These are phyloP conservation scores for Peromyscus maniculatus DNA, from an alignment of 2,113 vertebrate genomes.

Conservation along the genomic window DNA sequence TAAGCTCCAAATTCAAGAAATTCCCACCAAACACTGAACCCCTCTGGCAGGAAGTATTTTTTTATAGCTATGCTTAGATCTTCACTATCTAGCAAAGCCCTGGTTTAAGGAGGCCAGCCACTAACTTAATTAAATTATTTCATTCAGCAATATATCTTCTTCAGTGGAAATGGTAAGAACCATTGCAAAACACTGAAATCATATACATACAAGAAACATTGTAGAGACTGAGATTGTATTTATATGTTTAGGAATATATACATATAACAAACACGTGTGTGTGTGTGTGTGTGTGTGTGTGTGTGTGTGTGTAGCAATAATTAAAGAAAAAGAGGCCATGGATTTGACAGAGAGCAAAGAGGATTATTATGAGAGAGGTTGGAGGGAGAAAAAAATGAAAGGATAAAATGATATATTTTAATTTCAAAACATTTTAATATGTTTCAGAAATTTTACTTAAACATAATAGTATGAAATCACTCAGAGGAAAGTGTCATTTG, in stretches of 20 bases:
- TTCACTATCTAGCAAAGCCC: background rate
- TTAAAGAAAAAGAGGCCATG: background rate
- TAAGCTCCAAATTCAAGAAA: background rate
- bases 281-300: background rate
- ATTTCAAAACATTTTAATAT: background rate
- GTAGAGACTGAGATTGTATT: background rate
- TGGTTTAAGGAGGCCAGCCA: background rate
- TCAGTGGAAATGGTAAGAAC: conserved; percentile 9
- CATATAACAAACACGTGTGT: background rate
- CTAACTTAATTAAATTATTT: conserved; percentile 44
- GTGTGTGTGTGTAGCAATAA: background rate
- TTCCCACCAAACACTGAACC: background rate
- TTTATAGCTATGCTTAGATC: background rate
- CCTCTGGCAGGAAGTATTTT: background rate
- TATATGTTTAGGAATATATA: background rate
- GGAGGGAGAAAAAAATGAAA: background rate
- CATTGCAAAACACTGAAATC: conserved; percentile 37
- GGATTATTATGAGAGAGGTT: background rate
- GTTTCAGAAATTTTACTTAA: conserved; percentile 33
- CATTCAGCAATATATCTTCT: conserved; percentile 27
- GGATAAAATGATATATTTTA: background rate
- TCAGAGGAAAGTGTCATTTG: conserved; percentile 34
- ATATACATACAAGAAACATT: background rate
- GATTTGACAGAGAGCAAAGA: background rate
- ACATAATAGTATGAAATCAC: conserved; percentile 26